A percentile compares a stretch with the other conserved stretches of the same genome.
These are phyloP conservation scores for Monomorium pharaonis DNA, from an alignment of 1,140 invertebrate species.

Conservation along the genomic window DNA sequence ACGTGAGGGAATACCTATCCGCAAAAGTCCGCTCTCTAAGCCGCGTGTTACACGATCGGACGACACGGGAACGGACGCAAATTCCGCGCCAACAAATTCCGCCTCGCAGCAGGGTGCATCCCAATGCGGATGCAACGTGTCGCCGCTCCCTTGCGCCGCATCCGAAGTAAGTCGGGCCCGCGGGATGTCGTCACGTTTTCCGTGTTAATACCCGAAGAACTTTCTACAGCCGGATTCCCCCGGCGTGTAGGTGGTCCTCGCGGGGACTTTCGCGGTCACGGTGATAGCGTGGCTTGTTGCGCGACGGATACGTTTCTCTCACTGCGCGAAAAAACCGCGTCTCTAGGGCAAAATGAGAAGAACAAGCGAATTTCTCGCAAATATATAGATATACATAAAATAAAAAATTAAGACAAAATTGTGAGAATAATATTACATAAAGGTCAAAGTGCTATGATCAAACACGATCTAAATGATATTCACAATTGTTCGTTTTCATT, in stretches of 20 bases:
- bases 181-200: conserved; percentile 74
- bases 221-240: conserved; percentile 55
- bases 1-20: not conserved
- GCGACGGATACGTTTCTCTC: not conserved
- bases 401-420: not conserved
- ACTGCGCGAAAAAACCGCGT: not conserved
- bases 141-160: conserved; percentile 14
- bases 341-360: not conserved
- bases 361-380: not conserved
- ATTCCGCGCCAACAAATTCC: conserved; percentile 41
- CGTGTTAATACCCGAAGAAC: conserved; percentile 65
- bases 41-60: conserved; percentile 9
- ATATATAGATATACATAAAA: conserved; percentile 4
- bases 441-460: not conserved
- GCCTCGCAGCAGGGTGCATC: conserved; percentile 2
- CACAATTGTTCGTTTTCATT: not conserved
- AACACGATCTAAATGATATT: not conserved
- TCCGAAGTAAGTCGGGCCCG: conserved; percentile 30
- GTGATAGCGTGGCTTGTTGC: not conserved
- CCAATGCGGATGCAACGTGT: not conserved
- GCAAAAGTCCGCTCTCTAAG: not conserved
- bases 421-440: not conserved
- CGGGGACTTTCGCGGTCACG: not conserved
- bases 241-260: conserved; percentile 59
- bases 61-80: conserved; percentile 6